Evolutionary conservation across 1,140 invertebrate genomes (phyloP).

Genomic region (Nephila pilipes): DNA sequence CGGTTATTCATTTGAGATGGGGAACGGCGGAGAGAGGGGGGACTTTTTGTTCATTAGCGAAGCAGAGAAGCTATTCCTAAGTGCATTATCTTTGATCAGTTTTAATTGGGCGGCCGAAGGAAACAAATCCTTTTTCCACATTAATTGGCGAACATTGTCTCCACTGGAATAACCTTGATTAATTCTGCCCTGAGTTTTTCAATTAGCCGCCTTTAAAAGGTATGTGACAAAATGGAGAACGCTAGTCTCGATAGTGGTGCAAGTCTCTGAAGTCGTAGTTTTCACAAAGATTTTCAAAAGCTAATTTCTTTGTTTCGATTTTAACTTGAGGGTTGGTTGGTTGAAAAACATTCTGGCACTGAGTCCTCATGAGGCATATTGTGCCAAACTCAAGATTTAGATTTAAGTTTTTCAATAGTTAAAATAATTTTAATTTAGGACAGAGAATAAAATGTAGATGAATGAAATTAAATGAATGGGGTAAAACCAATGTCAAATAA

Average conservation of each 20-base stretch:
- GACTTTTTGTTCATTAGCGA: slow-evolving; percentile 74
- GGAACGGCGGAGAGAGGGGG: background rate
- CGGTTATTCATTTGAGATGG: slow-evolving; percentile 70
- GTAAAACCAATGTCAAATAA: too few species aligned
- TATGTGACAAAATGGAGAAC: slow-evolving; percentile 39
- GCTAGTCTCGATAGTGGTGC: background rate
- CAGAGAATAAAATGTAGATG: too few species aligned
- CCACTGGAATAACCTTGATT: slow-evolving; percentile 75
- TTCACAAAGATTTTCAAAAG: too few species aligned
- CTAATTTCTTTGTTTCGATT: too few species aligned
- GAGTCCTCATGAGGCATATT: too few species aligned
- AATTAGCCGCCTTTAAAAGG: slow-evolving; percentile 76
- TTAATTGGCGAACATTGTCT: slow-evolving; percentile 76
- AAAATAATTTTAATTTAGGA: too few species aligned
- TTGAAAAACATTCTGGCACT: too few species aligned
- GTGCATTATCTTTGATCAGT: slow-evolving; percentile 77
- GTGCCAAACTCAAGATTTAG: too few species aligned
- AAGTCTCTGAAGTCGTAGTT: background rate
- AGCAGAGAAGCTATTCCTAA: slow-evolving; percentile 71
- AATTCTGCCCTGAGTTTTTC: slow-evolving; percentile 75
- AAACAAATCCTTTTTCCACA: slow-evolving; percentile 76
- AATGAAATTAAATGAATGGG: too few species aligned
- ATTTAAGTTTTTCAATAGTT: too few species aligned
- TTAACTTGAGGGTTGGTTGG: too few species aligned
- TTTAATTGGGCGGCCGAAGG: slow-evolving; percentile 72